Conservation (phyloP, 2,113 vertebrate genomes). For the Brienomyrus longianalis region DNA sequence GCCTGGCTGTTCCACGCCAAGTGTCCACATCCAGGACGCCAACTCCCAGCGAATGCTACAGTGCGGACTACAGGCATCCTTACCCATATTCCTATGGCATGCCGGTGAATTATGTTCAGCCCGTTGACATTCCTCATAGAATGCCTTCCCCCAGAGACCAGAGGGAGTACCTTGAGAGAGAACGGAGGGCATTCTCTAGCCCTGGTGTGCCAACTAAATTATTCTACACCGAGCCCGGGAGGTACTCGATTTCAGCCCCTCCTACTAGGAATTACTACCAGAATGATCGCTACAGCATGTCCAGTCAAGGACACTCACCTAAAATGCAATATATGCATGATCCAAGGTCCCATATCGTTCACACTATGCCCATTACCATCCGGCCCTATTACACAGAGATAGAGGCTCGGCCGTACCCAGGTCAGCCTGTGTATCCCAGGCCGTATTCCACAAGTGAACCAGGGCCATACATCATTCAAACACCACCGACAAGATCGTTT, state of each 20-base stretch:
- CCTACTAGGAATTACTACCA: constrained; percentile 62
- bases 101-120: constrained; percentile 57
- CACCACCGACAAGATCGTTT: constrained; percentile 48
- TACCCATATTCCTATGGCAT: constrained; percentile 62
- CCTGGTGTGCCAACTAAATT: constrained; percentile 76
- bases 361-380: constrained; percentile 59
- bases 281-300: constrained; percentile 60
- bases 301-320: constrained; percentile 61
- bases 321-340: constrained; percentile 54
- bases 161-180: constrained; percentile 60
- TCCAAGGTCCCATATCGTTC: constrained; percentile 60
- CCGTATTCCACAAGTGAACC: constrained; percentile 63
- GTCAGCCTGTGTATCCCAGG: constrained; percentile 49
- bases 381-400: constrained; percentile 56
- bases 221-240: constrained; percentile 72
- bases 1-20: constrained; percentile 72
- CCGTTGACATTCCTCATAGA: constrained; percentile 56
- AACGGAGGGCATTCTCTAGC: constrained; percentile 70
- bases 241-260: constrained; percentile 55
- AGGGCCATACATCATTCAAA: constrained; percentile 66
- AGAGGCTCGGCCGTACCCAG: constrained; percentile 44
- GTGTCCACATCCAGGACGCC: constrained; percentile 68
- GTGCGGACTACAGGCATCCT: constrained; percentile 68
- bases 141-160: constrained; percentile 62
- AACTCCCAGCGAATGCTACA: constrained; percentile 82